A percentile compares a stretch with the other conserved stretches of the same genome.
Conservation (phyloP, 2,888 invertebrate genomes). For the Corbicula japonica region DNA sequence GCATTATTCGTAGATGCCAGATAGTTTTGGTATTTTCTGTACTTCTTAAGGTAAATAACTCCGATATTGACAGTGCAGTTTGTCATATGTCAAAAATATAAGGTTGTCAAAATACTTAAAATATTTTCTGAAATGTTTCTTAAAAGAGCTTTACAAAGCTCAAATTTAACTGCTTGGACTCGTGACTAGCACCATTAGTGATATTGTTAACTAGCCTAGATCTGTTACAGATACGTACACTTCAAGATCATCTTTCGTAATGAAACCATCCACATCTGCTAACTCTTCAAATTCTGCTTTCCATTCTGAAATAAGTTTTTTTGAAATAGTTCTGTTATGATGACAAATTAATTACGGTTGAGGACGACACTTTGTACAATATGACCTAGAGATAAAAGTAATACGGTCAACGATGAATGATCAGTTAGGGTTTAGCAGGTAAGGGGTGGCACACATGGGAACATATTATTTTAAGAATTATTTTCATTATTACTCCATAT, state of each 20-base stretch:
- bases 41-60: neutral
- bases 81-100: neutral
- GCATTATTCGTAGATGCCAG: no score
- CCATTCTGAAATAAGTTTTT: slow-evolving; percentile 21
- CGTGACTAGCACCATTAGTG: no score
- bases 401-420: neutral
- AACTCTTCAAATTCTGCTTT: slow-evolving; percentile 21
- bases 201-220: neutral
- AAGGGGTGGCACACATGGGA: neutral
- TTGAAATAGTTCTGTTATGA: neutral
- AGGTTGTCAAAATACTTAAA: neutral
- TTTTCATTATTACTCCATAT: no score
- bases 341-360: neutral
- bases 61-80: neutral
- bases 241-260: slow-evolving; percentile 31
- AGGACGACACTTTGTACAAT: neutral
- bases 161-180: no score
- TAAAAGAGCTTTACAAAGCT: neutral
- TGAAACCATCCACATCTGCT: slow-evolving; percentile 20
- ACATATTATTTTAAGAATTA: neutral
- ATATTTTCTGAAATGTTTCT: neutral
- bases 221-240: slow-evolving; percentile 11
- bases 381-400: neutral
- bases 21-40: no score
- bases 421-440: neutral